Evolutionary conservation across 2,797 vertebrate species (phyloP).

Genomic region (Heteromormyrus szaboi): DNA sequence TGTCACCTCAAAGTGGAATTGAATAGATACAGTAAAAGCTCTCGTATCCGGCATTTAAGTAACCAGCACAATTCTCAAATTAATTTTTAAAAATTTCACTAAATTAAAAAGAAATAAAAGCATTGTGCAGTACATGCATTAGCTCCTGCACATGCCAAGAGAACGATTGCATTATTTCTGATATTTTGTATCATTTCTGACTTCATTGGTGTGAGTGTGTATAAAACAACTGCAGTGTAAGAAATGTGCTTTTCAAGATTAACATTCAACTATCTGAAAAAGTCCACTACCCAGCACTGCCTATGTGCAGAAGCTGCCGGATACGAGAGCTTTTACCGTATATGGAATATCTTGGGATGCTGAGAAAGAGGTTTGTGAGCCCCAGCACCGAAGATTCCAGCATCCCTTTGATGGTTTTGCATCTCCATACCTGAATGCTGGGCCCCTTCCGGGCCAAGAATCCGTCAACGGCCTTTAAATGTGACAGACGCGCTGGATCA

Average conservation of each 20-base stretch:
- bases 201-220: neutral
- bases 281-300: neutral
- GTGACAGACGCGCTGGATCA: neutral
- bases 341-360: neutral
- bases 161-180: neutral
- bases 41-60: neutral
- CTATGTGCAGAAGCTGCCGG: neutral
- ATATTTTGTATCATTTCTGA: neutral
- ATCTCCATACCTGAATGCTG: neutral
- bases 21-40: neutral
- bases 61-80: neutral
- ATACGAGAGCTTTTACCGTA: constrained; percentile 3
- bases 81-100: neutral
- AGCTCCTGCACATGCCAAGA: neutral
- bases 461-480: neutral
- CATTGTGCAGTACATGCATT: neutral
- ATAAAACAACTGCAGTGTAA: neutral
- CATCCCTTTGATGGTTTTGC: neutral
- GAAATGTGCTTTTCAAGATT: neutral
- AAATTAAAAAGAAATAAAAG: neutral
- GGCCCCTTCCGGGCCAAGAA: neutral
- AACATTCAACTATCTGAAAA: neutral
- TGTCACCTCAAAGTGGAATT: constrained; percentile 4
- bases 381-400: neutral
- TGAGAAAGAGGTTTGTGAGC: constrained; percentile 4